A percentile compares a stretch with the other conserved stretches of the same genome.
phyloP scores from a whole-genome alignment of 2,797 vertebrate species.

The Tachyglossus aculeatus region DNA sequence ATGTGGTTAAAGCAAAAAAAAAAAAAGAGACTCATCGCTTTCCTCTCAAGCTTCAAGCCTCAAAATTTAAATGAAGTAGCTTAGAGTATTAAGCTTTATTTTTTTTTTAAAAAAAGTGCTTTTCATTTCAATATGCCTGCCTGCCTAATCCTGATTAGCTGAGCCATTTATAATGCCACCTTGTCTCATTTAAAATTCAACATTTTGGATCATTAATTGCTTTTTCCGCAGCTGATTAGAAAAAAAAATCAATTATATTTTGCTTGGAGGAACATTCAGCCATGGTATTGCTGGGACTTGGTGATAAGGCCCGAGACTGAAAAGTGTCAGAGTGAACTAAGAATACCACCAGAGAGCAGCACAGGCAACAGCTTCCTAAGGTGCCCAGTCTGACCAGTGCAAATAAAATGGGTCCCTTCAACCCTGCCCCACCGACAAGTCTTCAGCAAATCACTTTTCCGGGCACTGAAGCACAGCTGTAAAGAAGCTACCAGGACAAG shows the following conservation, averaged over 20 bases:
- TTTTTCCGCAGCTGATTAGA: neutral
- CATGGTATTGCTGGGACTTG: neutral
- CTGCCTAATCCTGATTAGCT: neutral
- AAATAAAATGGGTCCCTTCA: neutral
- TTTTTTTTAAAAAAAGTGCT: conserved; percentile 13
- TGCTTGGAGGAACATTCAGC: too few relatives aligned
- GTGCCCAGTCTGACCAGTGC: neutral
- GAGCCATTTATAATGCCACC: neutral
- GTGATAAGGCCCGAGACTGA: neutral
- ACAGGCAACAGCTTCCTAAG: neutral
- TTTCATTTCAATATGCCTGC: conserved; percentile 16
- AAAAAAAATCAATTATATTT: neutral
- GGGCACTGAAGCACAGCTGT: neutral
- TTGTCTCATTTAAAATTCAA: conserved; percentile 20
- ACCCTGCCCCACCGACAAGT: neutral
- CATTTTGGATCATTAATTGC: neutral
- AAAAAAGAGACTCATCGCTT: neutral
- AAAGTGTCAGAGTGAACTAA: neutral
- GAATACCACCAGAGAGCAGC: conserved; percentile 31
- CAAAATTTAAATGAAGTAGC: conserved; percentile 23
- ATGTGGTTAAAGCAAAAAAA: neutral
- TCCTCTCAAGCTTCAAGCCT: neutral
- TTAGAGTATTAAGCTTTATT: conserved; percentile 13
- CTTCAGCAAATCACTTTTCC: too few relatives aligned
- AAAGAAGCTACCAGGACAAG: neutral